Evolutionary conservation across 2,797 vertebrate species (phyloP), one percentile per base, ranked within the genome.

Genomic region (Trichosurus vulpecula): DNA sequence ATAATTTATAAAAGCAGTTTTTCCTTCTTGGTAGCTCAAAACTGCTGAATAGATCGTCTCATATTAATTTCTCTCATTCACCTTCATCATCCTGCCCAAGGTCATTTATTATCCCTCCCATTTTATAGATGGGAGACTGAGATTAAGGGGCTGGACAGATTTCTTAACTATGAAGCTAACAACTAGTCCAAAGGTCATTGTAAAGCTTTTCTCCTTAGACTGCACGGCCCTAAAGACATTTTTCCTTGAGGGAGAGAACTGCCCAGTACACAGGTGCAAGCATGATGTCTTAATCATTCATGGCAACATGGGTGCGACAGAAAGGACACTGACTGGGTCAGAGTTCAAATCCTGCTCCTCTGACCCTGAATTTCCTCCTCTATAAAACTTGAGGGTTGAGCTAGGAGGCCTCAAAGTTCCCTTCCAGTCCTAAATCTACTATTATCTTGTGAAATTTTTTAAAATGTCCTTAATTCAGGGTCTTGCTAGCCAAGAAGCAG

Each of bases 61-160:
- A 94, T 8, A 52, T 41, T n/a, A 22, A 61, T 12, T 93, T 96
- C 92, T 93, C 29, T 74, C 66, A 81, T 81, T 81, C 81, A 90
- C 56, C 16, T 74, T 93, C 94, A 57, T 54, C 61, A 92, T 8
- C 31, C 74, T 27, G 41, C 22, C 74, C n/a, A 9, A 41, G 22
- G 35, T 74, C 41, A 51, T 0, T 29, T 11, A 87, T 47, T n/a
- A 61, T 93, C 13, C 90, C 54, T 51, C 14, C 66, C 53, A 53
- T 47, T 58, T 95, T 87, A 92, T 56, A 92, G 94, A 92, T 27
- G 41, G 13, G 41, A 56, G 56, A 58, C 56, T 16, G 31, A 90
- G 90, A 56, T 52, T 30, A 54, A 47, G 47, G 54, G 58, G 47
- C n/a, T 29, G 53, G 31, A 54, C 51, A 91, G 41, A 90, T 51